phyloP scores from a whole-genome alignment of 2,888 invertebrate species.

The Diarsia dahlii region DNA sequence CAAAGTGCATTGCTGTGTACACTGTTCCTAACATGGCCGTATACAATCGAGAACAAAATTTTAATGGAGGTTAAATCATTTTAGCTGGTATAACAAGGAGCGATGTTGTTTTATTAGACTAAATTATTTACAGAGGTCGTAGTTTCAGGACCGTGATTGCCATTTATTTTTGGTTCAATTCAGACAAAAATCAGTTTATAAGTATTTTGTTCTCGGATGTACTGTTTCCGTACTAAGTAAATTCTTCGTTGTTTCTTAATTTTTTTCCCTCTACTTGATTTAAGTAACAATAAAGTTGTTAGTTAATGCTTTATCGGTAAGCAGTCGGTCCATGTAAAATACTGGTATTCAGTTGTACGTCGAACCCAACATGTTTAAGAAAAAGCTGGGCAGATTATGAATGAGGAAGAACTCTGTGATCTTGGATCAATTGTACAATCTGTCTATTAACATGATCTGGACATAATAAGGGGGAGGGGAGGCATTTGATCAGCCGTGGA shows the following conservation, averaged over 20 bases:
- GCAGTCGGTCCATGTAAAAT: neutral
- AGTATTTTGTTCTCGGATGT: neutral
- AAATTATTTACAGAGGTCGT: conserved; percentile 10
- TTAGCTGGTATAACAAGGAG: conserved; percentile 1
- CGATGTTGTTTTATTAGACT: conserved; percentile 22
- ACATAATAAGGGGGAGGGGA: no score
- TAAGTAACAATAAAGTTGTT: neutral
- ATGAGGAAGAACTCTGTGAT: neutral
- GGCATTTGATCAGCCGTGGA: no score
- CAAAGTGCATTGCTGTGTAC: conserved; percentile 65
- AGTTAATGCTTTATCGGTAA: neutral
- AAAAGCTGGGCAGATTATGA: neutral
- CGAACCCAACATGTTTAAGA: neutral
- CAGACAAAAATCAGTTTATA: neutral
- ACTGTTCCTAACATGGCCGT: conserved; percentile 53
- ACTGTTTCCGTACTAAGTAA: conserved; percentile 4
- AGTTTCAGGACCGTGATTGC: conserved; percentile 13
- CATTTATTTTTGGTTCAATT: conserved; percentile 1
- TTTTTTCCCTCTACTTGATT: neutral
- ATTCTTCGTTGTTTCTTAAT: neutral
- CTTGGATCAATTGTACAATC: neutral
- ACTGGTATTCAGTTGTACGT: neutral
- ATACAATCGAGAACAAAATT: conserved; percentile 52
- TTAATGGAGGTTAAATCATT: conserved; percentile 41
- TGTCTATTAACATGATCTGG: neutral